Evolutionary conservation across 1,140 invertebrate species (phyloP).

Genomic region (Sogatella furcifera): DNA sequence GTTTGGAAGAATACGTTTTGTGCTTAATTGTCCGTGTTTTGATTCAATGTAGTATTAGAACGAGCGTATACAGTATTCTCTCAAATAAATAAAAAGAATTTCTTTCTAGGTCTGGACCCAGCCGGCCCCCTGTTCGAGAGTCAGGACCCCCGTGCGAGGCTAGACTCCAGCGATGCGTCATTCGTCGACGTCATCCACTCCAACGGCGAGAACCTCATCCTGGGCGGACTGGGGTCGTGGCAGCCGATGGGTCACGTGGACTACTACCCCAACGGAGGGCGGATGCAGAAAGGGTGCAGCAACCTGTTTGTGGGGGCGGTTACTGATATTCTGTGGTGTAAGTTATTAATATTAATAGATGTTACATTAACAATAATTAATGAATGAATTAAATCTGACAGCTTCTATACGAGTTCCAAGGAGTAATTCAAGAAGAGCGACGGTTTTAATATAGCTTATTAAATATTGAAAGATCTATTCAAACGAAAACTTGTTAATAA

Average conservation of each 20-base stretch:
- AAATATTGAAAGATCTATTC: no score
- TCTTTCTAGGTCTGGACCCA: slow-evolving; percentile 63
- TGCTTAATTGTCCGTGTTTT: no score
- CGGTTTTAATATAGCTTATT: no score
- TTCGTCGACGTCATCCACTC: slow-evolving; percentile 94
- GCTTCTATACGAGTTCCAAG: no score
- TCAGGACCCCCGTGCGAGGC: slow-evolving; percentile 64
- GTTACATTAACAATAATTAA: no score
- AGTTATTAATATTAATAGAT: slow-evolving; percentile 30
- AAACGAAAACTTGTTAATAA: no score
- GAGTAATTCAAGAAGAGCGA: no score
- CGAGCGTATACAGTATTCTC: no score
- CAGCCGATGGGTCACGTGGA: slow-evolving; percentile 85
- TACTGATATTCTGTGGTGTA: slow-evolving; percentile 82
- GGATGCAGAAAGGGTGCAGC: slow-evolving; percentile 78
- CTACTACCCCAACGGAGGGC: slow-evolving; percentile 84
- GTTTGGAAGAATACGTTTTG: no score
- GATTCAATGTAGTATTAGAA: no score
- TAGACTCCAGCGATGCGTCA: slow-evolving; percentile 73
- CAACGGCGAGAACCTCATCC: slow-evolving; percentile 69
- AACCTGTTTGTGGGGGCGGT: slow-evolving; percentile 80
- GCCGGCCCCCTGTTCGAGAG: slow-evolving; percentile 83
- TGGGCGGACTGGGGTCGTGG: slow-evolving; percentile 67
- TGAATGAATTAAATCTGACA: no score
- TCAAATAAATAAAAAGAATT: no score